These are phyloP conservation scores for Cepphus grylle DNA, from an alignment of 2,113 vertebrate species.

Conservation along the genomic window DNA sequence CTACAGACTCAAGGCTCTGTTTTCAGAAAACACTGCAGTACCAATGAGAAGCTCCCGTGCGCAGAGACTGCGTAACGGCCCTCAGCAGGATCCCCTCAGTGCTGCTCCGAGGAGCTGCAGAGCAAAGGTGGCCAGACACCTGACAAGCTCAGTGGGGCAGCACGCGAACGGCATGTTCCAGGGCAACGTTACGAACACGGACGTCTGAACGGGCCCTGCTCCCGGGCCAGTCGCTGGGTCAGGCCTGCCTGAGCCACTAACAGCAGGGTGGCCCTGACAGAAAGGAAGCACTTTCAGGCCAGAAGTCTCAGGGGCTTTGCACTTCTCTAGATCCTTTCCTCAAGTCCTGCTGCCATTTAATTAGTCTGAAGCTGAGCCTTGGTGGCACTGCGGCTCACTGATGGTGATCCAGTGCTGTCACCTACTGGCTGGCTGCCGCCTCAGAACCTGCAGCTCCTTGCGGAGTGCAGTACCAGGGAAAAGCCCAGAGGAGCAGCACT, in stretches of 20 bases:
- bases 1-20: not conserved
- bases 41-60: not conserved
- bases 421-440: slow-evolving; percentile 27
- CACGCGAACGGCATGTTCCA: accelerated
- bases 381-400: not conserved
- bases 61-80: not conserved
- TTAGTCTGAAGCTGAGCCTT: not conserved
- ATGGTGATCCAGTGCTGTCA: slow-evolving; percentile 49
- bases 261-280: not conserved
- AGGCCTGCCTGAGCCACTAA: not conserved
- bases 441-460: not conserved
- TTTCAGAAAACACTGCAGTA: not conserved
- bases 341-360: not conserved
- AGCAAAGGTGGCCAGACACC: not conserved
- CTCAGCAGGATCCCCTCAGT: not conserved
- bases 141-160: not conserved
- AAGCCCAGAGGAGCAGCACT: slow-evolving; percentile 11
- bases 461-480: not conserved
- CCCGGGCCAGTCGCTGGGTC: not conserved
- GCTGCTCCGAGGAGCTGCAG: not conserved
- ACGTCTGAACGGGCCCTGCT: not conserved
- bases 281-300: not conserved
- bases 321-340: not conserved
- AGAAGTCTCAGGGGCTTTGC: not conserved
- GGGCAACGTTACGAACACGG: accelerated